Base-by-base conservation (phyloP, 2,888 invertebrate species). In the Oligia strigilis region DNA sequence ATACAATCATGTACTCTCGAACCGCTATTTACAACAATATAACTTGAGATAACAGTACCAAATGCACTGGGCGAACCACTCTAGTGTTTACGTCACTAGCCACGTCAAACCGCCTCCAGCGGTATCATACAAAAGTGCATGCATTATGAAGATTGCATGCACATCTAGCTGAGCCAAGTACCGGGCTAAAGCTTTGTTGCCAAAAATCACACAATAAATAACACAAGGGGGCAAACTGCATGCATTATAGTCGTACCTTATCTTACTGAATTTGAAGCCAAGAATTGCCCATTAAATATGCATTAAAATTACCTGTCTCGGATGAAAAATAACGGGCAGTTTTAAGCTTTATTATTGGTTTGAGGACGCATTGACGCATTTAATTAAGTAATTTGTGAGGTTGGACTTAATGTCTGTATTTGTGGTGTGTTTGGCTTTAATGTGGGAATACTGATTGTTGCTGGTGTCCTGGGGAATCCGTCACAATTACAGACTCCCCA, bases 181-280 rank as follows among this genome's bases (percentile, higher is more conserved):
- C 93, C 92, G 93, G 93, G 92, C 93, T 93, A 93, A 94, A 94
- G 92, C 92, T 91, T 93, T 93, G 95, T 96, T 97, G 97, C 97
- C 97, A 97, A 97, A 97, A 97, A 97, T 97, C 96, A 96, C 96
- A 95, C 97, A 93, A 96, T 97, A 97, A 97, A 97, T 97, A 97
- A 97, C 94, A 92, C 94, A 87, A 92, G 93, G 93, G 92, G 93
- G 95, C 96, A 95, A 95, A 96, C 96, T 96, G 96, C 94, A 96
- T 97, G 96, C 96, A 96, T 97, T 97, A 97, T 96, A 94, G 94
- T 94, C 93, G 93, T 94, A 96, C 96, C 97, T 96, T 97, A 97
- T 97, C 97, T 95, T 96, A 94, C 95, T 93, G 96, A 94, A 96
- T 97, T 97, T 97, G 96, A 97, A 97, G 97, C 97, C 97, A 97